Evolutionary conservation across 2,797 vertebrate genomes (phyloP).

Genomic region (Parotocinclus haroldoi): DNA sequence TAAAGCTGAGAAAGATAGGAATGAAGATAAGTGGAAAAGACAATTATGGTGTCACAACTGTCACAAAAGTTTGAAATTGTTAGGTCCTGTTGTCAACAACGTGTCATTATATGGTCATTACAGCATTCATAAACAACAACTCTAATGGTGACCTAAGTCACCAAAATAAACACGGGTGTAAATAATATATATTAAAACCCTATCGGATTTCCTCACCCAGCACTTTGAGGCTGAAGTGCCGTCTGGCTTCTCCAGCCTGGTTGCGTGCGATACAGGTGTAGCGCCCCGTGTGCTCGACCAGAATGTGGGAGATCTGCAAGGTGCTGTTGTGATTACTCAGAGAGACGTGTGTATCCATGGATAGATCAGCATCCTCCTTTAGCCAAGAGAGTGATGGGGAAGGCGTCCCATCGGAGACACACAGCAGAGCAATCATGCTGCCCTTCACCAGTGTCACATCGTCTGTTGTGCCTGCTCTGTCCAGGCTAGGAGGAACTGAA

Average conservation of each 20-base stretch:
- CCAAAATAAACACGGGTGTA: neutral
- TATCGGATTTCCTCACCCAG: constrained; percentile 73
- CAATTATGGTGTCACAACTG: no score
- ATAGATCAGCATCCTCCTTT: constrained; percentile 67
- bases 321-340: constrained; percentile 75
- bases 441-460: constrained; percentile 83
- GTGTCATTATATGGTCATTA: no score
- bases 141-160: neutral
- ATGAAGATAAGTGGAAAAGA: no score
- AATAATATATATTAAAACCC: no score
- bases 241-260: constrained; percentile 82
- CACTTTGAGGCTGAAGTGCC: constrained; percentile 84
- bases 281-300: constrained; percentile 71
- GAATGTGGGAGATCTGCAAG: constrained; percentile 69
- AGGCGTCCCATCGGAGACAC: constrained; percentile 81
- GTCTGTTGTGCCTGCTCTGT: constrained; percentile 79
- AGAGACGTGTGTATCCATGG: constrained; percentile 51
- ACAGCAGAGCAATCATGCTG: constrained; percentile 69
- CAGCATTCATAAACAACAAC: no score
- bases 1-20: no score
- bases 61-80: no score
- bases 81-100: no score
- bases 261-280: constrained; percentile 87
- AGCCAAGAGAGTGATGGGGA: constrained; percentile 81
- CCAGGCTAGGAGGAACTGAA: constrained; percentile 86